Evolutionary conservation across 1,140 invertebrate genomes (phyloP), one percentile per base, ranked within the genome.

Genomic region (Drosophila ercepeae): DNA sequence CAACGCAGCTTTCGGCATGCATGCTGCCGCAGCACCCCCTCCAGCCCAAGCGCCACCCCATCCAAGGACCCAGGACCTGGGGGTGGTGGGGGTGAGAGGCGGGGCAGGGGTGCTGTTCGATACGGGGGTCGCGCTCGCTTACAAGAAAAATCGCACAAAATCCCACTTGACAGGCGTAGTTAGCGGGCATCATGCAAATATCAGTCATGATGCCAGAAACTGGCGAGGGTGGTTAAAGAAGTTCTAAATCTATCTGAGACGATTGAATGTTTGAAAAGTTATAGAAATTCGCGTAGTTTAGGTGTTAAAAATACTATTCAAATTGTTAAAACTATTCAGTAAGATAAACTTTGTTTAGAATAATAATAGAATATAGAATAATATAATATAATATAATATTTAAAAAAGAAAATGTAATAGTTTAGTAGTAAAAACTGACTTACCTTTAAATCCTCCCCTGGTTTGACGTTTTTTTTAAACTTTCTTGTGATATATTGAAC

Each of bases 91-190:
- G 34, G 19, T 49, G 21, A 16, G n/a, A 13, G n/a, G 45, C 14
- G 27, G 19, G 16, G 58, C 27, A 36, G 18, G 19, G 19, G 36
- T 6, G 21, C 23, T 42, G 71, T 45, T 59, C 41, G 63, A 68
- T 68, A 29, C 48, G 57, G 73, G 59, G 78, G 71, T 84, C 77
- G 77, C 73, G 70, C 78, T 74, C 57, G 72, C 72, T 72, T 78
- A 84, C 86, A 89, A 89, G 88, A 89, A 89, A 89, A 89, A 89
- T 89, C 88, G 88, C 88, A 76, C 81, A 88, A 89, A 86, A 89
- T 89, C 88, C 88, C 88, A 89, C 82, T 89, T 89, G 88, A 89
- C 88, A 89, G 88, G 81, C 88, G 88, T 90, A 82, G 82, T 88
- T 88, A 89, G 86, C 86, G 74, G 82, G 77, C 77, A 86, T 86